Conservation (phyloP, 2,888 invertebrate genomes). For the Idaea biselata region DNA sequence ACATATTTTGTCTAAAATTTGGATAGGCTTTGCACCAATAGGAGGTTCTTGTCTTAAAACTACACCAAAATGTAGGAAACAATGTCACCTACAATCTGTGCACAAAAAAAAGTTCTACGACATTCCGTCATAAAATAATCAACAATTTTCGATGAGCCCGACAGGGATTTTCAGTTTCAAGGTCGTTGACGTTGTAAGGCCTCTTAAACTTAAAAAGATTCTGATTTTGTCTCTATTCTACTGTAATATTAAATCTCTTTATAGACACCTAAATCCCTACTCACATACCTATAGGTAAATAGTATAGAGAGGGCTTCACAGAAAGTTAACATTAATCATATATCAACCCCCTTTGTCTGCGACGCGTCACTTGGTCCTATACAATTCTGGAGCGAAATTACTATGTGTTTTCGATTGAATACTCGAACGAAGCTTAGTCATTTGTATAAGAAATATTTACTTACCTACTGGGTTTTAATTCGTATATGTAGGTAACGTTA, state of each 20-base stretch:
- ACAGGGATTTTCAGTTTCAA: too few species aligned
- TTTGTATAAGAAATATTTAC: background rate
- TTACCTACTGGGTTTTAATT: too few species aligned
- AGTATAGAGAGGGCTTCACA: constrained; percentile 37
- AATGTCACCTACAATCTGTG: too few species aligned
- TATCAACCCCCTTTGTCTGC: constrained; percentile 67
- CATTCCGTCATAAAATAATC: too few species aligned
- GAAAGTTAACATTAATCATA: constrained; percentile 67
- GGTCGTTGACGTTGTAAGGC: too few species aligned
- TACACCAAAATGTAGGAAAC: too few species aligned
- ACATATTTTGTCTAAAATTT: too few species aligned
- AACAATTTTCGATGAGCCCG: too few species aligned
- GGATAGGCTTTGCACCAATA: too few species aligned
- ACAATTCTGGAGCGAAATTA: constrained; percentile 24
- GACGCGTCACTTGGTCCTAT: constrained; percentile 44
- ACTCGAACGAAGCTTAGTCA: background rate
- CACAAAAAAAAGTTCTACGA: too few species aligned
- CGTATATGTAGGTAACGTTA: too few species aligned
- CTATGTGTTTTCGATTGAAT: constrained; percentile 25
- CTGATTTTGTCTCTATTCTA: background rate
- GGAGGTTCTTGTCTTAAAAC: too few species aligned
- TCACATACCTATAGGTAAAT: constrained; percentile 16
- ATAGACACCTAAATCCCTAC: constrained; percentile 48
- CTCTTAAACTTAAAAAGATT: background rate
- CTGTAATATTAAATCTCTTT: constrained; percentile 63